Evolutionary conservation across 1,140 invertebrate species (phyloP).

Genomic region (Penaeus vannamei): DNA sequence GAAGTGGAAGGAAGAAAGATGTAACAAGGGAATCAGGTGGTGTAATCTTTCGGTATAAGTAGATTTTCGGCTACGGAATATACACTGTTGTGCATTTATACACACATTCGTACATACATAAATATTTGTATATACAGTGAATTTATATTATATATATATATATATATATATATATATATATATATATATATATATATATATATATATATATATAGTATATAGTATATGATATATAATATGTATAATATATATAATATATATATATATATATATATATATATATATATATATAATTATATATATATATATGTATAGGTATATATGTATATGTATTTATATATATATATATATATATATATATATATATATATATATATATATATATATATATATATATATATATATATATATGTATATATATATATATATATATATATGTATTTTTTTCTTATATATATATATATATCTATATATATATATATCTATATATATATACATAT

Average conservation of each 20-base stretch:
- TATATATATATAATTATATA: not conserved
- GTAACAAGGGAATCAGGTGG: too few relatives aligned
- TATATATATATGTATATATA: slow-evolving; percentile 38
- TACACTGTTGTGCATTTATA: not conserved
- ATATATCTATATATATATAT: slow-evolving; percentile 13
- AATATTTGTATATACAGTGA: not conserved
- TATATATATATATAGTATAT: not conserved
- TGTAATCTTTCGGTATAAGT: not conserved
- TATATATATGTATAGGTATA: not conserved
- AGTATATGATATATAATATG: not conserved
- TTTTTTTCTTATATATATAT: not conserved
- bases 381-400: slow-evolving; percentile 29
- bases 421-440: slow-evolving; percentile 20
- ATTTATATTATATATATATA: not conserved
- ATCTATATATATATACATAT: slow-evolving; percentile 11
- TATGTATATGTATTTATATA: not conserved
- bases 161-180: not conserved
- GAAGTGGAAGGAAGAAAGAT: too few relatives aligned
- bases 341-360: slow-evolving; percentile 2
- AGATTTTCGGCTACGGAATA: not conserved
- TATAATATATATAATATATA: not conserved
- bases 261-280: not conserved
- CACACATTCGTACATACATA: not conserved
- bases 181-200: not conserved
- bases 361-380: slow-evolving; percentile 39